These are phyloP conservation scores for Epinephelus cyanopodus DNA, from an alignment of 2,113 vertebrate species.

Conservation along the genomic window DNA sequence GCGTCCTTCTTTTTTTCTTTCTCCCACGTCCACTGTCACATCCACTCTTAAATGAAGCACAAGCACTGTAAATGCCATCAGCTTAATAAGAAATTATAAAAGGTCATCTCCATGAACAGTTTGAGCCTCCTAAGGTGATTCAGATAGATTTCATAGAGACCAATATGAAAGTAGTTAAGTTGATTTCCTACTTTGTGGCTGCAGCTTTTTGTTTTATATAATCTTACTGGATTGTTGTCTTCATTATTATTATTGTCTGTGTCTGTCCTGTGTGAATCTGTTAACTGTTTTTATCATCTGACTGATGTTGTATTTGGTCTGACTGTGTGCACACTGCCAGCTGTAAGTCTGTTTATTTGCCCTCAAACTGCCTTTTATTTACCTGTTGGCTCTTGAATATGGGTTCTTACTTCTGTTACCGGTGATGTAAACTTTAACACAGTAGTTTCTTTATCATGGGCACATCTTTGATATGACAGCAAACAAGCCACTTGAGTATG, in stretches of 20 bases:
- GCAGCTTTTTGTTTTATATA: background rate
- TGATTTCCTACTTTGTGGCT: background rate
- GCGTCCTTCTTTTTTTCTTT: background rate
- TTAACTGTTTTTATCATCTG: too few species aligned
- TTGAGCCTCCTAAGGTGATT: background rate
- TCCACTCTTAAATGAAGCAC: slow-evolving; percentile 24
- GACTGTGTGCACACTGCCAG: too few species aligned
- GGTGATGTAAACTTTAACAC: too few species aligned
- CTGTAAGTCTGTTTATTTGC: too few species aligned
- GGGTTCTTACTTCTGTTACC: too few species aligned
- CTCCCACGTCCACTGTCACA: slow-evolving; percentile 4
- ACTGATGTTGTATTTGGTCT: too few species aligned
- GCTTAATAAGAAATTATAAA: slow-evolving; percentile 19
- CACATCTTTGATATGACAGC: too few species aligned
- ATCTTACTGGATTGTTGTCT: background rate
- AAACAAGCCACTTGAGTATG: too few species aligned
- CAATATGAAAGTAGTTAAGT: background rate
- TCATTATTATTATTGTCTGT: background rate
- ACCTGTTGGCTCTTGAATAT: too few species aligned
- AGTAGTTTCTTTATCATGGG: too few species aligned
- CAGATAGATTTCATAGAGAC: background rate
- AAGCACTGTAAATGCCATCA: slow-evolving; percentile 20
- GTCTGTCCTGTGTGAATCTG: too few species aligned
- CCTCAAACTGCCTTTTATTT: too few species aligned
- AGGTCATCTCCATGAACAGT: slow-evolving; percentile 41